A percentile compares a stretch with the other conserved stretches of the same genome.
Evolutionary conservation across 2,113 vertebrate species (phyloP).

Genomic region (Lathamus discolor): DNA sequence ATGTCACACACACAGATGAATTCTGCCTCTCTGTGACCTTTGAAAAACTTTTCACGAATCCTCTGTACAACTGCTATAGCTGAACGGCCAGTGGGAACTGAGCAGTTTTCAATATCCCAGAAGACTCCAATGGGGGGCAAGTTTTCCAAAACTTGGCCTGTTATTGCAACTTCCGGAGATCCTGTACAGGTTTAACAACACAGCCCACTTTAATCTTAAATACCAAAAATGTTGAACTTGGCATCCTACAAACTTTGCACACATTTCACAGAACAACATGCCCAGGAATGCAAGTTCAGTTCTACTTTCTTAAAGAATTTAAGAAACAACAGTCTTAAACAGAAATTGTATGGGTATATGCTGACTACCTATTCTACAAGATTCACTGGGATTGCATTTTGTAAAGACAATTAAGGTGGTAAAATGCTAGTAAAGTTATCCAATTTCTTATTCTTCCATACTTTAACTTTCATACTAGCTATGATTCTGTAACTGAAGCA

Average conservation of each 20-base stretch:
- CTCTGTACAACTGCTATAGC: slow-evolving; percentile 90
- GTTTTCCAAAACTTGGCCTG: slow-evolving; percentile 84
- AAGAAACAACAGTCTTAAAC: not conserved
- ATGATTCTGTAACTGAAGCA: not conserved
- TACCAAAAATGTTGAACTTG: not conserved
- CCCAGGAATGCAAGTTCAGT: not conserved
- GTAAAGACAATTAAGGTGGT: not conserved
- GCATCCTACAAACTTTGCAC: not conserved
- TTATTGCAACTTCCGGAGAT: slow-evolving; percentile 78
- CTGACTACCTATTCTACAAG: not conserved
- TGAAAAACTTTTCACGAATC: slow-evolving; percentile 92
- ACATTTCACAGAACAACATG: not conserved
- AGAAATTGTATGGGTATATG: not conserved
- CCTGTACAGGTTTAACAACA: slow-evolving; percentile 71
- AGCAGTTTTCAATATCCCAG: slow-evolving; percentile 99
- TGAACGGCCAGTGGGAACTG: slow-evolving; percentile 91
- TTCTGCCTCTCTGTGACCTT: slow-evolving; percentile 95
- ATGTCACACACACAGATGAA: slow-evolving; percentile 99
- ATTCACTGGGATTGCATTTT: not conserved
- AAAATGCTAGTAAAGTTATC: not conserved
- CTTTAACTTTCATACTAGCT: not conserved
- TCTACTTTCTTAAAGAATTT: not conserved
- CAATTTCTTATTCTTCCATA: not conserved
- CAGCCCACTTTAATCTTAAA: not conserved
- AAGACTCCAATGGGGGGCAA: slow-evolving; percentile 96